Percentiles rank a stretch among this genome's conserved stretches.
phyloP scores from a whole-genome alignment of 1,140 invertebrate species.

The Ceratina japonica region DNA sequence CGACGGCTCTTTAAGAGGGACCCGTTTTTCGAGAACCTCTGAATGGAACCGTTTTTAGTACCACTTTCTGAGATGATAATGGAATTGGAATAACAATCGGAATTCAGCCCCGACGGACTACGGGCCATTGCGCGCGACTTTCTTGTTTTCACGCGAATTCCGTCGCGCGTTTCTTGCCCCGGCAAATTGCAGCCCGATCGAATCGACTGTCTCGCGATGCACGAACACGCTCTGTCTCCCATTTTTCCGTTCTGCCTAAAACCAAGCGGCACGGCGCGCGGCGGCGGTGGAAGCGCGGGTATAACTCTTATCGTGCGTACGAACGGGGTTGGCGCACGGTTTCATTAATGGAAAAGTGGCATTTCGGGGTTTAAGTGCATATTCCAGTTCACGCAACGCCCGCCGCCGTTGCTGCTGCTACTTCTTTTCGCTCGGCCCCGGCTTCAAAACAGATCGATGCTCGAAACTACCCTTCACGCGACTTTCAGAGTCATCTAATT shows the following conservation, averaged over 20 bases:
- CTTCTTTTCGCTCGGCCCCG: slow-evolving; percentile 30
- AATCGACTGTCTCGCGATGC: slow-evolving; percentile 26
- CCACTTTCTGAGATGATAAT: neutral
- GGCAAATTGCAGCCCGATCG: slow-evolving; percentile 37
- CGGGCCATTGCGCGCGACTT: neutral
- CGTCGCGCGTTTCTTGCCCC: slow-evolving; percentile 17
- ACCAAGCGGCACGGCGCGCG: neutral
- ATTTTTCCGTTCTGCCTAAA: slow-evolving; percentile 38
- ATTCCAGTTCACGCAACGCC: slow-evolving; percentile 67
- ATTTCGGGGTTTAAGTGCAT: slow-evolving; percentile 77
- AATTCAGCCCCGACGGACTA: neutral
- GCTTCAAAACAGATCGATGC: slow-evolving; percentile 49
- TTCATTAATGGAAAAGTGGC: slow-evolving; percentile 76
- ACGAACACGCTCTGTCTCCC: neutral
- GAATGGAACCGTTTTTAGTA: neutral
- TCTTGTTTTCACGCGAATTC: slow-evolving; percentile 5
- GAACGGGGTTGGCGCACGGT: slow-evolving; percentile 69
- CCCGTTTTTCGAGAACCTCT: neutral
- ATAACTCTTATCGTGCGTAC: slow-evolving; percentile 61
- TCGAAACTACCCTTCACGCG: neutral
- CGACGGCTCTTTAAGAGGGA: slow-evolving; percentile 1
- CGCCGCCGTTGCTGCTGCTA: slow-evolving; percentile 48
- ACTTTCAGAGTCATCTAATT: no score
- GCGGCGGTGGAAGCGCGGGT: slow-evolving; percentile 9
- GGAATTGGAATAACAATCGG: neutral